These are phyloP conservation scores for Parazoanthus swiftii DNA, from an alignment of 92 coral and sea anemone species.

Conservation along the genomic window DNA sequence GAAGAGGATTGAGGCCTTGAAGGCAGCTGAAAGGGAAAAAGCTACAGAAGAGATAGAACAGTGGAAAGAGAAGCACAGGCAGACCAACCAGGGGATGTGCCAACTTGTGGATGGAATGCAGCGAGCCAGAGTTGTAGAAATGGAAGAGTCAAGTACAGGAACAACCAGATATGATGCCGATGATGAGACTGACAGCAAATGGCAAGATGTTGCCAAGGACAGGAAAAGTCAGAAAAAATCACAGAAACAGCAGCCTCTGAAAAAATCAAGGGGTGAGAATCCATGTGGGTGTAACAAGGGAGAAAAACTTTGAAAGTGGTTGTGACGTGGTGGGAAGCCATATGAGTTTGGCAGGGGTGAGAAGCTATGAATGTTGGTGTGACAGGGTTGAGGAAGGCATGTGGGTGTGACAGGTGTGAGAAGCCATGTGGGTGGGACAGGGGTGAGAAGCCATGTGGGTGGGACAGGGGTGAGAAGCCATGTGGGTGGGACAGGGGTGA, in stretches of 20 bases:
- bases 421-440: too few species aligned
- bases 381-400: too few species aligned
- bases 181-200: conserved; percentile 50
- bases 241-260: conserved; percentile 34
- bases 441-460: too few species aligned
- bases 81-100: conserved; percentile 22
- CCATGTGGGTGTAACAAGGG: background rate
- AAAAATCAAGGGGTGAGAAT: conserved; percentile 23
- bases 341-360: too few species aligned
- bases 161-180: conserved; percentile 53
- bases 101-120: conserved; percentile 8
- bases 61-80: conserved; percentile 63
- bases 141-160: conserved; percentile 6
- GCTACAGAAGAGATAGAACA: conserved; percentile 84
- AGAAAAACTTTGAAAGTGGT: too few species aligned
- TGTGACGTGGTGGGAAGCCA: too few species aligned
- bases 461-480: too few species aligned
- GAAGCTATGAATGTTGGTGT: too few species aligned
- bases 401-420: too few species aligned
- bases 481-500: too few species aligned
- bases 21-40: conserved; percentile 77
- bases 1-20: conserved; percentile 74
- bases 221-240: conserved; percentile 31
- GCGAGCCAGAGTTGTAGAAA: conserved; percentile 14
- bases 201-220: conserved; percentile 18